Base-by-base conservation (phyloP, 2,113 vertebrate species). In the Notarius quadriscutis region DNA sequence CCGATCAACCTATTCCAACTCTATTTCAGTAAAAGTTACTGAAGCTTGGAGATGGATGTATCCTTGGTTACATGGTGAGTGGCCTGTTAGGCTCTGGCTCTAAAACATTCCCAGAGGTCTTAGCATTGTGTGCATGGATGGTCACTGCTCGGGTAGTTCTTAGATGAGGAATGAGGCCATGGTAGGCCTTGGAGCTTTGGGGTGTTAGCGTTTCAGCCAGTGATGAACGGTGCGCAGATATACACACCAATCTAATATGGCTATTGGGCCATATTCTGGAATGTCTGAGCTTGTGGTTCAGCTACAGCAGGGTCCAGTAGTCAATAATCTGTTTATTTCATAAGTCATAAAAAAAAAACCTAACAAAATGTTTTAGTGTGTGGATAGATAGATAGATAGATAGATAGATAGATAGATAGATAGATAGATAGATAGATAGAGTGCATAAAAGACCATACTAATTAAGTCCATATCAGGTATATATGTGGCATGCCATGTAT, bases 131-230 rank as follows among this genome's bases (percentile, higher is more conserved):
- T 95, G 93, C 91, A 93, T 91, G 94, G 91, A 91, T 95, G 93
- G 93, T 95, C 91, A 89, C 92, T 92, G 92, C 89, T 88, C 62
- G 90, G 92, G 90, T 92, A 91, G 92, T 92, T 92, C 92, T 82
- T 7, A 67, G 86, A 93, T 94, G 94, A 95, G 92, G 94, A 94
- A 95, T 94, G 94, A 94, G 93, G 91, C 92, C 91, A 93, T 89
- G 90, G 92, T 91, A 93, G 94, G 93, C 94, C 94, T 95, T 94
- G 92, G 94, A 94, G 94, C 92, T 72, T 95, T 95, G 94, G 92
- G 94, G 93, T 94, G 93, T 95, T 94, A 94, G 93, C 93, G 93
- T 95, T 95, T 95, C 94, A 93, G 94, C 87, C 92, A 87, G 92
- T 95, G 94, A 95, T 95, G 89, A 91, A 93, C 85, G 85, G 89